Evolutionary conservation across 30 jellyfish, hydroid and myxozoan genomes (phyloP), one percentile per base, ranked within the genome.

Genomic region (Hydractinia echinata): DNA sequence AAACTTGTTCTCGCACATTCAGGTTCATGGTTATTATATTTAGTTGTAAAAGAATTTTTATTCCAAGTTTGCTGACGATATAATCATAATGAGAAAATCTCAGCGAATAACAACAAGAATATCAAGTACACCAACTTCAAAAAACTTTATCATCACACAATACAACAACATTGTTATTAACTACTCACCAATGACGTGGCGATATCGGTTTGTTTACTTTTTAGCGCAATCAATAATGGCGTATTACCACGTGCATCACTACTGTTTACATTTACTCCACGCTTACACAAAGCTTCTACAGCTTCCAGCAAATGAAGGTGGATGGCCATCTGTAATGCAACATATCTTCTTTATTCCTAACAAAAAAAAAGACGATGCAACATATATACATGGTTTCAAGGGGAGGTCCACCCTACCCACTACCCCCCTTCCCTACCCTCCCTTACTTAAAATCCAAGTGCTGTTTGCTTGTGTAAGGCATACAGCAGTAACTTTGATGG

Each of bases 181-280:
- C 4, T 9, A 50, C 94, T 18, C 60, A 90, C 97, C 61, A 90
- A 84, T 5, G 94, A 76, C 5, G 81, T 62, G 7, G 96, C 97
- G 52, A 86, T 85, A 60, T 90, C 96, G 84, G 76, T 52, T 64
- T 83, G 97, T 60, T 91, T 71, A 56, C 97, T 89, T 61, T 89
- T 89, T 56, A 89, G 77, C 30, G 97, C 95, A 56, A 85, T 77
- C 97, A 94, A 90, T 44, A 90, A 70, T 5, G 97, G 89, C 5
- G 97, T 90, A 53, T 82, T 90, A 16, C 97, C 97, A 54, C 82
- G 79, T 21, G 67, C 91, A 61, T 90, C 97, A 54, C 87, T 72
- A 54, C 87, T 81, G 72, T 90, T 90, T 9, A 82, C 94, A 72
- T 90, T 95, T 9, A 94, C 96, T 15, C 97, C 97, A 52, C 95